Evolutionary conservation across 2,888 invertebrate species (phyloP), one percentile per base, ranked within the genome.

Genomic region (Stenichneumon culpator): DNA sequence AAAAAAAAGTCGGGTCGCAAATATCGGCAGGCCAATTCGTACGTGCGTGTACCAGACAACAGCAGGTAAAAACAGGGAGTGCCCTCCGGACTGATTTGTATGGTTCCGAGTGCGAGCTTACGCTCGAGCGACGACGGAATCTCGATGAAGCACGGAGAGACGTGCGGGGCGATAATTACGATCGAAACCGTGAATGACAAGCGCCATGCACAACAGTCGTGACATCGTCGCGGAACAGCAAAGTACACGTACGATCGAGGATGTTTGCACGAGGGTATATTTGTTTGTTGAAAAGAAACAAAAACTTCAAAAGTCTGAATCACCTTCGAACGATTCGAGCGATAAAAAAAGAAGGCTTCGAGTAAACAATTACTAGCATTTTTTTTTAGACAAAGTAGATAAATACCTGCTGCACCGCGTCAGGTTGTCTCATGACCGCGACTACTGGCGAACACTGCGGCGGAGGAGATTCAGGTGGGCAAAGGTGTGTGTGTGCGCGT

Each of bases 351-450:
- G 6, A n/a, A 50, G 50, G 22, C 14, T 25, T 3, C 22, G n/a
- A 54, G 16, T 52, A 32, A 54, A 72, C 28, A 39, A 36, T 22
- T 22, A 57, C 6, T 2, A 25, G 47, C 25, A 25, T 14, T 16
- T 22, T 57, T 57, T 78, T 25, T 25, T 5, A 4, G 16, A 19
- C 69, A 60, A 47, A 9, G 36, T n/a, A 4, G 19, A 9, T 36
- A 60, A 75, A 74, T 91, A 91, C 90, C 90, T 91, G 89, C 87
- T 88, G 87, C 57, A 25, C 57, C 81, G 88, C 87, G 89, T 87
- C 83, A 86, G 78, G 86, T 77, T 86, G 88, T 89, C 89, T 90
- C 91, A 90, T 91, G 88, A 89, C 90, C 90, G 89, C 87, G 75
- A 83, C 73, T 75, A 54, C 70, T 63, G 70, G 83, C 77, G 87